Evolutionary conservation across 1,140 invertebrate genomes (phyloP), one percentile per base, ranked within the genome.

Genomic region (Lutraria rhynchaena): DNA sequence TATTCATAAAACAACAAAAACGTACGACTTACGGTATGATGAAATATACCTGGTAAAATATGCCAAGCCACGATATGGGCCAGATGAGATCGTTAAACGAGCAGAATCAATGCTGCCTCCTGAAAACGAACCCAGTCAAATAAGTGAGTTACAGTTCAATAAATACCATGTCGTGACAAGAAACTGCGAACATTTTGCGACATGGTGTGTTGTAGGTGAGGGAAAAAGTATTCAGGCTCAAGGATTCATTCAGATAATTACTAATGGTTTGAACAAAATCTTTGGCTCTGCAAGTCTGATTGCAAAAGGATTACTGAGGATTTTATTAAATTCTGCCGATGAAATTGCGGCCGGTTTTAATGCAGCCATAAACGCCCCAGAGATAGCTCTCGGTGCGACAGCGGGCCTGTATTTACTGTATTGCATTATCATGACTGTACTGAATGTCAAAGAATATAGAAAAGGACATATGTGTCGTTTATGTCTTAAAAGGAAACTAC

Each of bases 181-280:
- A 4, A 80, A 80, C 55, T 80, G 76, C 37, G 76, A 80, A 51
- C 76, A 80, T 60, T 80, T 78, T 49, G 63, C 61, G 9, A 67
- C 75, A 2, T 78, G 75, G 75, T 78, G 75, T 69, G 61, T 78
- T 3, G 51, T 69, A n/a, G 75, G 75, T 0, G 49, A 57, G 49
- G 63, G 35, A 5, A 41, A 69, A 67, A 70, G 65, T 27, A 51
- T 70, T 31, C 65, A 70, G 37, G 76, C 61, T 0, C 49, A 80
- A 61, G 17, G 67, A 13, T 5, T 70, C 3, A 24, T 4, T 17
- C 17, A 70, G n/a, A 35, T 11, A 27, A 35, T 70, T 44, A 31
- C 29, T 0, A 24, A 60, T 51, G 24, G 11, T 19, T 17, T 80
- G 24, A 3, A 2, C 7, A 19, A 22, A 15, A 13, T 46, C 1